Conservation (phyloP, 1,140 invertebrate genomes). For the Semibalanus balanoides region DNA sequence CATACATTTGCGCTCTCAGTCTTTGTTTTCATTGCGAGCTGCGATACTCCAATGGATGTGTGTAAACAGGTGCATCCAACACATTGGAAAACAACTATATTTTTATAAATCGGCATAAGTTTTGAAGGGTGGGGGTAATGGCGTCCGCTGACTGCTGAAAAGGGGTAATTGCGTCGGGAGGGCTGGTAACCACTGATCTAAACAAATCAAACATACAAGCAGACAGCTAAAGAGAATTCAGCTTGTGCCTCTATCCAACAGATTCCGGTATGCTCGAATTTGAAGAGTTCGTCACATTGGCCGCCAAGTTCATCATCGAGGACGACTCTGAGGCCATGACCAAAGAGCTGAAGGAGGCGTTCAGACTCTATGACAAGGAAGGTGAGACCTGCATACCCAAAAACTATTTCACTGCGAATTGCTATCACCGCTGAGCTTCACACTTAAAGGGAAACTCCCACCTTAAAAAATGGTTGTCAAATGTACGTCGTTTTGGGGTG, state of each 20-base stretch:
- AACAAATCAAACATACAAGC: no score
- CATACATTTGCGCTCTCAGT: no score
- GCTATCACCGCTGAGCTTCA: slow-evolving; percentile 8
- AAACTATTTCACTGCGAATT: slow-evolving; percentile 6
- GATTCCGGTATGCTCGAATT: slow-evolving; percentile 81
- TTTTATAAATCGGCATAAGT: no score
- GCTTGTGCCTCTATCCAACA: no score
- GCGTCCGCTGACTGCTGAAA: no score
- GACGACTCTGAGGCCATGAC: slow-evolving; percentile 62
- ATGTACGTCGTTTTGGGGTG: not conserved
- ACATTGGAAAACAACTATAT: slow-evolving; percentile 1
- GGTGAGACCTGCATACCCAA: slow-evolving; percentile 10
- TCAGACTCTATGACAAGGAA: slow-evolving; percentile 39
- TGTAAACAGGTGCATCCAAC: no score
- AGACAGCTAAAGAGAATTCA: no score
- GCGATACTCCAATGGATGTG: no score
- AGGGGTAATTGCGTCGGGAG: no score
- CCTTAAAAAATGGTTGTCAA: slow-evolving; percentile 3
- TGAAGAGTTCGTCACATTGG: slow-evolving; percentile 72
- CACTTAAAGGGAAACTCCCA: slow-evolving; percentile 14
- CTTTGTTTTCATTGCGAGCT: no score
- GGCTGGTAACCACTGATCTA: no score
- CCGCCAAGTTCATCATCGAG: slow-evolving; percentile 61
- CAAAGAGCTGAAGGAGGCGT: slow-evolving; percentile 56
- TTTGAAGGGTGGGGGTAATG: no score